Evolutionary conservation across 1,140 invertebrate genomes (phyloP).

Genomic region (Conopomorpha cramerella): DNA sequence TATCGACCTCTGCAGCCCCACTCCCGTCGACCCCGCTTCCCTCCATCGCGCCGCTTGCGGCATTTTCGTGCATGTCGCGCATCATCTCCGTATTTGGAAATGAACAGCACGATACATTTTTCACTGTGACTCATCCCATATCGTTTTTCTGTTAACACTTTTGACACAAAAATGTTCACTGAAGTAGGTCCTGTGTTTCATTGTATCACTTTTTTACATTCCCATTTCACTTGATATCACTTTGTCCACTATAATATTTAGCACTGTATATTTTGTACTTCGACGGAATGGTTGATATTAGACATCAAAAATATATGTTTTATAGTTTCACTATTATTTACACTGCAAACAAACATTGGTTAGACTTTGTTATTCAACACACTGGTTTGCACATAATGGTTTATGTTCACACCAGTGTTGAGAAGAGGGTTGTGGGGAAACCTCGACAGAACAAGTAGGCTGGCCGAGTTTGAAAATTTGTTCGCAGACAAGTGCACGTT

Average conservation of each 20-base stretch:
- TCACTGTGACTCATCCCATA: conserved; percentile 59
- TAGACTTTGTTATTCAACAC: conserved; percentile 7
- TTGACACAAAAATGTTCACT: conserved; percentile 32
- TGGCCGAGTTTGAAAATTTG: background rate
- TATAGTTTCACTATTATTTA: conserved; percentile 43
- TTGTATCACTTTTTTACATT: conserved; percentile 27
- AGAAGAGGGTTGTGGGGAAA: conserved; percentile 14
- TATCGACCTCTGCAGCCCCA: conserved; percentile 56
- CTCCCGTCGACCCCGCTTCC: conserved; percentile 53
- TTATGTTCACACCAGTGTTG: conserved; percentile 37
- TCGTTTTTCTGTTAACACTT: conserved; percentile 49
- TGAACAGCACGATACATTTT: conserved; percentile 44
- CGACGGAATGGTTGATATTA: conserved; percentile 48
- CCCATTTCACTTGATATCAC: conserved; percentile 21
- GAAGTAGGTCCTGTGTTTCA: conserved; percentile 32
- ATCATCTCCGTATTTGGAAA: conserved; percentile 50
- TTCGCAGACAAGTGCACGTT: background rate
- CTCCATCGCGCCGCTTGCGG: conserved; percentile 52
- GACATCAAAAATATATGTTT: conserved; percentile 48
- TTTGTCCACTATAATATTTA: conserved; percentile 16
- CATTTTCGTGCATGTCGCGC: conserved; percentile 55
- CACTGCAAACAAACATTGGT: conserved; percentile 23
- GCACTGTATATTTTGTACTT: conserved; percentile 55
- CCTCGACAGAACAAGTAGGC: conserved; percentile 17
- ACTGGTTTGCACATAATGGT: conserved; percentile 33